Conservation (phyloP, 2,797 vertebrate species). For the Otolemur crassicaudatus region DNA sequence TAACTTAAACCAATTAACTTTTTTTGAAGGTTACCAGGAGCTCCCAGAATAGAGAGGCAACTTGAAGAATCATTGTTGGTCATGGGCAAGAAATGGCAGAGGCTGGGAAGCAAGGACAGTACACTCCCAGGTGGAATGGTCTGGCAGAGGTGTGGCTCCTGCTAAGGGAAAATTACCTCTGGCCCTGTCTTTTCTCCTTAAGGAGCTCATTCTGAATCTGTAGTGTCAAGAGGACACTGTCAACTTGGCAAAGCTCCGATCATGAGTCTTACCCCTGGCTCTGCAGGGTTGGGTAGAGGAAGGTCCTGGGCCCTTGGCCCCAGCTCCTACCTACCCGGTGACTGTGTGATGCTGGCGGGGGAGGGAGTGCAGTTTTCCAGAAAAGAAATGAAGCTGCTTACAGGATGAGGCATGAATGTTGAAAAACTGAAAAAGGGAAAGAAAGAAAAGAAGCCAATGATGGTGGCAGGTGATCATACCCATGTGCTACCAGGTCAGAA, state of each 20-base stretch:
- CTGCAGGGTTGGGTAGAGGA: not conserved
- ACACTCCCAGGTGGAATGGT: accelerated
- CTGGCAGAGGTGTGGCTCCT: not conserved
- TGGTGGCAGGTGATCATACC: not conserved
- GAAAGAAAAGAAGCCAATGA: not conserved
- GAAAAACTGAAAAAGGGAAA: not conserved
- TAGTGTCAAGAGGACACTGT: not conserved
- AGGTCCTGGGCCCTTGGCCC: not conserved
- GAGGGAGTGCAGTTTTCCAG: not conserved
- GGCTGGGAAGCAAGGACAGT: not conserved
- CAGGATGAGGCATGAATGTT: not conserved
- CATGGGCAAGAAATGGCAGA: not conserved
- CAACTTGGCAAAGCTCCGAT: not conserved
- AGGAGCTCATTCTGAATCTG: not conserved
- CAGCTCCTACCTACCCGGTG: not conserved
- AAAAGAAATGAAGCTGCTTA: not conserved
- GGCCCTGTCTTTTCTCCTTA: not conserved
- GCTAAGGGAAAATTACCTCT: accelerated
- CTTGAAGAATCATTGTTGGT: not conserved
- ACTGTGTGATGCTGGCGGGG: not conserved
- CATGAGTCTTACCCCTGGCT: not conserved
- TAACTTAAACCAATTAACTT: not conserved
- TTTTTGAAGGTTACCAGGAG: not conserved
- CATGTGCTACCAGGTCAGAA: too few relatives aligned
- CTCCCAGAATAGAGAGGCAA: not conserved